A percentile compares a stretch with the other conserved stretches of the same genome.
phyloP scores from a whole-genome alignment of 2,797 vertebrate species.

The Phataginus tricuspis region DNA sequence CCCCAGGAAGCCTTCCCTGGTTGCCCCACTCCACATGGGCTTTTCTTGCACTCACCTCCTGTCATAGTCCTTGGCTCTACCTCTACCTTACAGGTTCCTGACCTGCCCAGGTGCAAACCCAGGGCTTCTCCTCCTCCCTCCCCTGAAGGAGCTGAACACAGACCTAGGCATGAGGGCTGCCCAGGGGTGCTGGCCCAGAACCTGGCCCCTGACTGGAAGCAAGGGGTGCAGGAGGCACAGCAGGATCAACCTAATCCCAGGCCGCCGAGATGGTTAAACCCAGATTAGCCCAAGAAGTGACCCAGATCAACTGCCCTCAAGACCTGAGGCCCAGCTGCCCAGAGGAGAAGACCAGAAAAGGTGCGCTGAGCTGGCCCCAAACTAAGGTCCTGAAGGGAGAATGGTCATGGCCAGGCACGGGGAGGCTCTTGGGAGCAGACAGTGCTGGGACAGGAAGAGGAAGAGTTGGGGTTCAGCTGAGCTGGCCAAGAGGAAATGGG shows the following conservation, averaged over 20 bases:
- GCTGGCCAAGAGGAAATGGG: neutral
- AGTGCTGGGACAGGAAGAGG: neutral
- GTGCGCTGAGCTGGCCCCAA: neutral
- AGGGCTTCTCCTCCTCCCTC: neutral
- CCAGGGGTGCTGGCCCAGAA: neutral
- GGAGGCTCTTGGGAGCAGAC: neutral
- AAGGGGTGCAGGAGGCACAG: neutral
- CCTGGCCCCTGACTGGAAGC: neutral
- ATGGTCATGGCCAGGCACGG: neutral
- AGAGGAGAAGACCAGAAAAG: neutral
- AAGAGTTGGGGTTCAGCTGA: neutral
- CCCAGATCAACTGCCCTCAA: slow-evolving; percentile 3
- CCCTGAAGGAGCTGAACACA: neutral
- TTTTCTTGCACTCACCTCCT: neutral
- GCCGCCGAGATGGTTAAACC: slow-evolving; percentile 63
- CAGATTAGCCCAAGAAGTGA: slow-evolving; percentile 63
- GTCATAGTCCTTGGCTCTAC: neutral
- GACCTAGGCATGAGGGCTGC: neutral
- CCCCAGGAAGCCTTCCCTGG: neutral
- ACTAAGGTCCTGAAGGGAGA: neutral
- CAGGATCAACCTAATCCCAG: slow-evolving; percentile 36
- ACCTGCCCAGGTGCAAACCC: neutral
- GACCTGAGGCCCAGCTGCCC: neutral
- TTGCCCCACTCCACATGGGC: neutral
- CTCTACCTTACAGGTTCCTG: neutral